Evolutionary conservation across 2,113 vertebrate genomes (phyloP).

Genomic region (Setophaga coronata): DNA sequence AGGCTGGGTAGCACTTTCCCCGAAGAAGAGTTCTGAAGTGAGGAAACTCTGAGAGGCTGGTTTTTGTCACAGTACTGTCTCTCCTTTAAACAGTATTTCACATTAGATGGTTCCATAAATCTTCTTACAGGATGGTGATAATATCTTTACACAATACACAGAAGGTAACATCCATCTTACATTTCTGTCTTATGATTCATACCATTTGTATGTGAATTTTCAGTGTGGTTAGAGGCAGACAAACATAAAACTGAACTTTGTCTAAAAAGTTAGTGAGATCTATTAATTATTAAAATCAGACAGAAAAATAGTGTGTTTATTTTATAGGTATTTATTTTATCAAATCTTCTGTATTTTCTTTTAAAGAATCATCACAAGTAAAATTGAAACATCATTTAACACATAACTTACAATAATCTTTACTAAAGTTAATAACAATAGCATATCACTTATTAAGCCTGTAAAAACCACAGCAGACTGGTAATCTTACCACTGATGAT

Average conservation of each 20-base stretch:
- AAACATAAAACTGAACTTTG: background rate
- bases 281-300: background rate
- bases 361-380: background rate
- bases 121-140: conserved; percentile 20
- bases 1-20: background rate
- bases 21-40: background rate
- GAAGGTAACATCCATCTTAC: background rate
- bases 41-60: background rate
- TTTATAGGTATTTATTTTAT: background rate
- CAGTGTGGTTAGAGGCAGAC: background rate
- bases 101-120: conserved; percentile 34
- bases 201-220: background rate
- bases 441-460: background rate
- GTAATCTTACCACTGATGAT: background rate
- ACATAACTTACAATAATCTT: background rate
- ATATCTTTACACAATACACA: conserved; percentile 26
- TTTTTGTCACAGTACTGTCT: background rate
- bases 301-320: background rate
- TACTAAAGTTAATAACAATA: background rate
- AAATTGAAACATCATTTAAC: background rate
- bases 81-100: background rate
- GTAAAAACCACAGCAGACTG: background rate
- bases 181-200: conserved; percentile 30
- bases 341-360: background rate
- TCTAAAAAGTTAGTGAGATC: background rate